Evolutionary conservation across 1,140 invertebrate genomes (phyloP).

Genomic region (Drosophila novamexicana): DNA sequence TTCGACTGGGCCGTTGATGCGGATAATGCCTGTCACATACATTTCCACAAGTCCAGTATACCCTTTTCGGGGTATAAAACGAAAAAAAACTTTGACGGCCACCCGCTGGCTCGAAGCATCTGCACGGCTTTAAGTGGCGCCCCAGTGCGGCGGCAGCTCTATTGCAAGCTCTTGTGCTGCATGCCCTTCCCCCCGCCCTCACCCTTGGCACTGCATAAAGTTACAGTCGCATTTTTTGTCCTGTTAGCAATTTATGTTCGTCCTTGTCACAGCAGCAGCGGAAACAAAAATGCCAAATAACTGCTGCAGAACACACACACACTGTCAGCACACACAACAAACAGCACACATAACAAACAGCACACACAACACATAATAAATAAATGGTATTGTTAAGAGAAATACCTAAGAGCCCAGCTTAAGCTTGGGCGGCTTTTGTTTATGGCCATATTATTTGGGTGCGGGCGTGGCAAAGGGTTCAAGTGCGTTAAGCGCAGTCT

Average conservation of each 20-base stretch:
- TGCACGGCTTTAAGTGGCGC: conserved; percentile 36
- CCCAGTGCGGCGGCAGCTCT: conserved; percentile 28
- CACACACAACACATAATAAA: conserved; percentile 23
- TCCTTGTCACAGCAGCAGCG: conserved; percentile 54
- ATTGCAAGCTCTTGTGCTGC: background rate
- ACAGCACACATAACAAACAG: conserved; percentile 20
- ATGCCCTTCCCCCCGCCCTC: background rate
- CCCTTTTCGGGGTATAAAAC: background rate
- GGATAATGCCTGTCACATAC: no score
- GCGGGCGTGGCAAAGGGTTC: conserved; percentile 16
- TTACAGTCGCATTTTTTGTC: conserved; percentile 43
- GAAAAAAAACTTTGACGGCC: conserved; percentile 35
- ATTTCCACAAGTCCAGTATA: no score
- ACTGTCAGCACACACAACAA: conserved; percentile 22
- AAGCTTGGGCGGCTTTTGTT: conserved; percentile 24
- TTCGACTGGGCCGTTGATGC: no score
- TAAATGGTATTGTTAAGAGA: conserved; percentile 26
- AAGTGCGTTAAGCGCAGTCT: conserved; percentile 49
- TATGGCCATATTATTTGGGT: conserved; percentile 36
- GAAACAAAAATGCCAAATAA: conserved; percentile 63
- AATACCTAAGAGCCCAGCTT: conserved; percentile 40
- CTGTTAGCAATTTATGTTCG: conserved; percentile 72
- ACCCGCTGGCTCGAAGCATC: conserved; percentile 44
- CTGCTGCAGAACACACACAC: conserved; percentile 40
- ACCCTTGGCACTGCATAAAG: conserved; percentile 31